A percentile compares a stretch with the other conserved stretches of the same genome.
These are phyloP conservation scores for Ichneumoninae sp. DNA, from an alignment of 2,888 invertebrate species.

Conservation along the genomic window DNA sequence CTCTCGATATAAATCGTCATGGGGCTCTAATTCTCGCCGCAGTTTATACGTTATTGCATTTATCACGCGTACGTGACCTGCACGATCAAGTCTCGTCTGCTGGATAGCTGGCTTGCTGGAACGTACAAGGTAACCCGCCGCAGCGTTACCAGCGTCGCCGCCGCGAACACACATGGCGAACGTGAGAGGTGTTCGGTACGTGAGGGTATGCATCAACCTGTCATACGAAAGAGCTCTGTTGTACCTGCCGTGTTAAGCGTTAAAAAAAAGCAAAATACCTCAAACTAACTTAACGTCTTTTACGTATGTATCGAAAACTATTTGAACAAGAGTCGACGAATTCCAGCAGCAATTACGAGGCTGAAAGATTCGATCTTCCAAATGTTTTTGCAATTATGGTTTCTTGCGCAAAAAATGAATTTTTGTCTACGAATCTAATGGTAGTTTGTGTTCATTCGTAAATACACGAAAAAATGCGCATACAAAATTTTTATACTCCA, in stretches of 20 bases:
- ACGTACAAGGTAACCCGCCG: slow-evolving; percentile 46
- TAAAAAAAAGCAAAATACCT: slow-evolving; percentile 1
- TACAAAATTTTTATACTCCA: background rate
- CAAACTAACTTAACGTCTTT: slow-evolving; percentile 33
- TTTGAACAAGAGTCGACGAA: background rate
- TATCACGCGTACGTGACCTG: slow-evolving; percentile 81
- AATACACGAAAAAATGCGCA: background rate
- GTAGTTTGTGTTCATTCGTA: background rate
- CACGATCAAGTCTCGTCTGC: slow-evolving; percentile 57
- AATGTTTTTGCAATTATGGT: too few species aligned
- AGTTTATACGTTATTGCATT: slow-evolving; percentile 83
- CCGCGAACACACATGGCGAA: slow-evolving; percentile 70
- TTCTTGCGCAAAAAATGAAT: too few species aligned
- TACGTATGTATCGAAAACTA: background rate
- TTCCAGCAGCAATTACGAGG: background rate
- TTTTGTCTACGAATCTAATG: background rate
- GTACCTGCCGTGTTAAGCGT: slow-evolving; percentile 32
- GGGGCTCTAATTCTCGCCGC: slow-evolving; percentile 81
- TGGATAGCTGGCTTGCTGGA: slow-evolving; percentile 34
- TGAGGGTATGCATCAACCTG: slow-evolving; percentile 74
- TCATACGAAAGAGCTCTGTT: slow-evolving; percentile 52
- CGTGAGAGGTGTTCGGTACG: slow-evolving; percentile 73
- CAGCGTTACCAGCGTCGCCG: slow-evolving; percentile 51
- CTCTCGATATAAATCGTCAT: slow-evolving; percentile 81
- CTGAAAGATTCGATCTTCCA: too few species aligned